phyloP scores from a whole-genome alignment of 2,113 vertebrate genomes.

The Spea multiplicata region DNA sequence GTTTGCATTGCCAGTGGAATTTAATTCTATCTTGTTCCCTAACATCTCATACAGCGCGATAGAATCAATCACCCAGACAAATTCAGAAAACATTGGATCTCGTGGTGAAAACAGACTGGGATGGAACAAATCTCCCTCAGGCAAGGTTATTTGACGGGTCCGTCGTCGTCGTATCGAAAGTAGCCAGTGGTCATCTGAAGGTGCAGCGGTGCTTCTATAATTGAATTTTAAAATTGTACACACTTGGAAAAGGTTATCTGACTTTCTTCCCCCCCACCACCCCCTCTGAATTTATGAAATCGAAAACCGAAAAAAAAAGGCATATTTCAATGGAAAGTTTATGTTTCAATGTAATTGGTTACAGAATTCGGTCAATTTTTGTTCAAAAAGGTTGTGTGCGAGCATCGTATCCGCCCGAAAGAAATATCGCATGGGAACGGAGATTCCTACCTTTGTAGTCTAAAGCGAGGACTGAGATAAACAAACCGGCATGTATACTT shows the following conservation, averaged over 20 bases:
- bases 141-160: constrained; percentile 17
- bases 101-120: constrained; percentile 20
- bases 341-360: constrained; percentile 12
- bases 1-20: constrained; percentile 3
- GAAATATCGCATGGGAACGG: constrained; percentile 18
- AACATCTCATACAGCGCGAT: not conserved
- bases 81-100: constrained; percentile 41
- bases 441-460: not conserved
- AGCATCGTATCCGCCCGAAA: constrained; percentile 14
- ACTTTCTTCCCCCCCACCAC: no score
- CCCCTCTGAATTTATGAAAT: not conserved
- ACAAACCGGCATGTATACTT: no score
- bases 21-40: constrained; percentile 24
- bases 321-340: constrained; percentile 25
- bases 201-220: constrained; percentile 18
- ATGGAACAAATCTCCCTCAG: constrained; percentile 4
- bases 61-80: constrained; percentile 46
- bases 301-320: constrained; percentile 29
- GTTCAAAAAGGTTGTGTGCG: constrained; percentile 19
- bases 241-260: constrained; percentile 1
- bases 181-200: constrained; percentile 23
- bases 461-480: no score
- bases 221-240: constrained; percentile 32
- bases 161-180: not conserved
- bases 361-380: constrained; percentile 36